These are phyloP conservation scores for Mesoligia furuncula DNA, from an alignment of 2,888 invertebrate species.

Conservation along the genomic window DNA sequence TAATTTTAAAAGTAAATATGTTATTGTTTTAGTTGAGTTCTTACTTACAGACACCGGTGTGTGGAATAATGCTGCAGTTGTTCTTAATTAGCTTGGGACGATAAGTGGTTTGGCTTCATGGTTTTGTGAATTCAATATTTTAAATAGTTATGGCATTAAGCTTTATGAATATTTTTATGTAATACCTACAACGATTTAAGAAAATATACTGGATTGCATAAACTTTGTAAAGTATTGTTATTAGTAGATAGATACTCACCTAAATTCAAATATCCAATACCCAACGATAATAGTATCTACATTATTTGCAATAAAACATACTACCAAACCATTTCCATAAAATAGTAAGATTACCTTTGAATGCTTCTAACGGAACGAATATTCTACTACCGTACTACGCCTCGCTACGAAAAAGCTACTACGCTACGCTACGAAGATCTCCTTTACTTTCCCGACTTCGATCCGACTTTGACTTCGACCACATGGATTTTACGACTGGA, in stretches of 20 bases:
- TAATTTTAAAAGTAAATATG: slow-evolving; percentile 33
- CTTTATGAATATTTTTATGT: background rate
- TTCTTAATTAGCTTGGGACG: slow-evolving; percentile 28
- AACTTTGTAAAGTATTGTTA: background rate
- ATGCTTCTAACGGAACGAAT: slow-evolving; percentile 19
- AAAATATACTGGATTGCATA: background rate
- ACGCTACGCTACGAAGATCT: slow-evolving; percentile 27
- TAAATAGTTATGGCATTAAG: background rate
- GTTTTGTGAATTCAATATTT: slow-evolving; percentile 22
- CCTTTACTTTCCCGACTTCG: background rate
- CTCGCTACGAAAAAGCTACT: slow-evolving; percentile 35
- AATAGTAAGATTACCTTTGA: slow-evolving; percentile 7
- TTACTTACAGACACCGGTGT: slow-evolving; percentile 13
- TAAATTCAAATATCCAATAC: background rate
- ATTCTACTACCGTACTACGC: slow-evolving; percentile 26
- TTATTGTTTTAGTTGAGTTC: slow-evolving; percentile 21
- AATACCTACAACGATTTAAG: background rate
- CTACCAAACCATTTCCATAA: slow-evolving; percentile 6
- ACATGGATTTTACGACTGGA: background rate
- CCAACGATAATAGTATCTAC: background rate
- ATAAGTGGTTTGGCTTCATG: background rate
- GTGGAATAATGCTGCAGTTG: slow-evolving; percentile 38
- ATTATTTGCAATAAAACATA: slow-evolving; percentile 15
- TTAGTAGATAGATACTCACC: background rate
- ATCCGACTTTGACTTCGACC: no score